These are phyloP conservation scores for Alviniconcha marisindica DNA, from an alignment of 1,140 invertebrate species.

Conservation along the genomic window DNA sequence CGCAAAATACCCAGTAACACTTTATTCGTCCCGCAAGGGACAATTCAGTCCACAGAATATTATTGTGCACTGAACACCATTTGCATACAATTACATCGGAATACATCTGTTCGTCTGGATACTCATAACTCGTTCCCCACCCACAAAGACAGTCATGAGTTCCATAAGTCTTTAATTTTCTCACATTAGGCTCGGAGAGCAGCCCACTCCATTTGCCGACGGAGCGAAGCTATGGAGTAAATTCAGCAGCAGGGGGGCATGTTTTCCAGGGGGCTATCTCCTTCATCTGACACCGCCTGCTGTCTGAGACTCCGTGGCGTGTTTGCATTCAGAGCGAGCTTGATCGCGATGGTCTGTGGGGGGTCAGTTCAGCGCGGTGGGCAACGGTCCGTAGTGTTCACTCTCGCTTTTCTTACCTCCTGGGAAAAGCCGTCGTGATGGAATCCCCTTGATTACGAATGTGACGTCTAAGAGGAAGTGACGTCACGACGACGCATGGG, in stretches of 20 bases:
- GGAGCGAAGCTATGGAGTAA: not conserved
- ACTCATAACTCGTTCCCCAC: too few relatives aligned
- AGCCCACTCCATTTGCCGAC: not conserved
- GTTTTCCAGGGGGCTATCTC: not conserved
- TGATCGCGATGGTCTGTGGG: not conserved
- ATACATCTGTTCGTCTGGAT: too few relatives aligned
- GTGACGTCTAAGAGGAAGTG: not conserved
- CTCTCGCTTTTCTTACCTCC: not conserved
- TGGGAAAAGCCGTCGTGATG: not conserved
- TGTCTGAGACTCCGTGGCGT: not conserved
- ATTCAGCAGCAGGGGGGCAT: not conserved
- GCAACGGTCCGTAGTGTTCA: not conserved
- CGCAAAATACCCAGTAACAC: too few relatives aligned
- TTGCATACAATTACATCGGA: too few relatives aligned
- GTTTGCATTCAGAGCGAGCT: not conserved
- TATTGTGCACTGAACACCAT: too few relatives aligned
- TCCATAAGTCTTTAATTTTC: slow-evolving; percentile 17
- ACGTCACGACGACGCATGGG: slow-evolving; percentile 15
- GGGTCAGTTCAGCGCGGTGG: not conserved
- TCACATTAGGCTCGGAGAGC: not conserved
- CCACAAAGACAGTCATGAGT: too few relatives aligned
- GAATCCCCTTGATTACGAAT: not conserved
- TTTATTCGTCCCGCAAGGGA: too few relatives aligned
- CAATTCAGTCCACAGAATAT: too few relatives aligned
- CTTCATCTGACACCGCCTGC: slow-evolving; percentile 25